These are phyloP conservation scores for Pollimyrus isidori DNA, from an alignment of 2,113 vertebrate species.

Conservation along the genomic window DNA sequence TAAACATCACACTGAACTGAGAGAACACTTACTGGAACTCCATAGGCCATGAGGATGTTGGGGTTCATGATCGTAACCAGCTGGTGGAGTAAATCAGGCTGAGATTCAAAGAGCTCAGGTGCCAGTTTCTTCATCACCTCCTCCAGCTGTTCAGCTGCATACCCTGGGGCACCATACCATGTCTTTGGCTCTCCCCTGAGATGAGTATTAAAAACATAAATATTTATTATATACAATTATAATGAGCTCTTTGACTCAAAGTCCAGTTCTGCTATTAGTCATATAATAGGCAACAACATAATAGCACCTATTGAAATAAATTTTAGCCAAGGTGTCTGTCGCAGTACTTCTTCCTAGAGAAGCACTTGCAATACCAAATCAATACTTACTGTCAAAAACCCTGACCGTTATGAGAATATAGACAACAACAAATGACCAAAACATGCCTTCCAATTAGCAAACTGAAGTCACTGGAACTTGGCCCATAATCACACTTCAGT, in stretches of 20 bases:
- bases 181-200: constrained; percentile 96
- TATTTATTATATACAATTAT: not conserved
- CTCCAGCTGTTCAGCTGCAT: constrained; percentile 89
- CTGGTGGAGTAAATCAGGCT: constrained; percentile 95
- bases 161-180: constrained; percentile 94
- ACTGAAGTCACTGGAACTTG: not conserved
- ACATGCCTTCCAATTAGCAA: not conserved
- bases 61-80: constrained; percentile 99
- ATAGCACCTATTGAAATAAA: not conserved
- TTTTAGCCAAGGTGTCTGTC: not conserved
- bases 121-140: constrained; percentile 92
- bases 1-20: not conserved
- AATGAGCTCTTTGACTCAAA: not conserved
- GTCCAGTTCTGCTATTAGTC: not conserved
- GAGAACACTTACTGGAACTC: constrained; percentile 78
- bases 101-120: constrained; percentile 90
- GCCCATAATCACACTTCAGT: not conserved
- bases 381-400: not conserved
- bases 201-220: not conserved
- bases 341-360: not conserved
- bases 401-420: not conserved
- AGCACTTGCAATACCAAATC: not conserved
- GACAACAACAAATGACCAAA: not conserved
- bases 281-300: not conserved
- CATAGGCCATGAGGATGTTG: constrained; percentile 92